These are phyloP conservation scores for Phthorimaea operculella DNA, from an alignment of 1,140 invertebrate species.

Conservation along the genomic window DNA sequence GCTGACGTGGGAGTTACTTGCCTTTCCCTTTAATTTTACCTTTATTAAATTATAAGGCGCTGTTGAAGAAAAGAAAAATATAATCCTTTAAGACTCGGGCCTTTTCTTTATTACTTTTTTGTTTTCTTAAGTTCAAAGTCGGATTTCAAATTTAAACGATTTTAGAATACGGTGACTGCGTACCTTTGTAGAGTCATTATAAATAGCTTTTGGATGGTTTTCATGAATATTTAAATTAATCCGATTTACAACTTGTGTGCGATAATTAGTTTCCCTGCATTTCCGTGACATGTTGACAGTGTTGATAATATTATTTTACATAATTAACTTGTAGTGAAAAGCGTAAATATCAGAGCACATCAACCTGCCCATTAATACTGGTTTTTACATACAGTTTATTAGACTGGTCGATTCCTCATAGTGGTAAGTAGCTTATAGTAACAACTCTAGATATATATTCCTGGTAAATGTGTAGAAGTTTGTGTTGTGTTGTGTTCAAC, in stretches of 20 bases:
- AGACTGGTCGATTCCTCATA: too few relatives aligned
- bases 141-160: constrained; percentile 16
- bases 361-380: too few relatives aligned
- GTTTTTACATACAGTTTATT: too few relatives aligned
- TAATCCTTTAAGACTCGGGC: not conserved
- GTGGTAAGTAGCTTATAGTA: too few relatives aligned
- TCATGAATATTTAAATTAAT: constrained; percentile 37
- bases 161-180: constrained; percentile 10
- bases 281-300: constrained; percentile 3
- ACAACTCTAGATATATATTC: too few relatives aligned
- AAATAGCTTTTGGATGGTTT: constrained; percentile 12
- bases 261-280: constrained; percentile 29
- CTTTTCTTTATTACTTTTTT: not conserved
- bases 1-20: not conserved
- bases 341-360: too few relatives aligned
- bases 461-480: too few relatives aligned
- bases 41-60: constrained; percentile 6
- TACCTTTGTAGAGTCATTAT: not conserved
- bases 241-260: constrained; percentile 22
- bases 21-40: not conserved
- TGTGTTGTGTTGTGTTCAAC: not conserved
- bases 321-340: not conserved
- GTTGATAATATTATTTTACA: not conserved
- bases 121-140: constrained; percentile 1
- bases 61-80: constrained; percentile 4